Percentiles rank a stretch among this genome's conserved stretches.
Evolutionary conservation across 2,797 vertebrate species (phyloP).

Genomic region (Acestrorhynchus altus): DNA sequence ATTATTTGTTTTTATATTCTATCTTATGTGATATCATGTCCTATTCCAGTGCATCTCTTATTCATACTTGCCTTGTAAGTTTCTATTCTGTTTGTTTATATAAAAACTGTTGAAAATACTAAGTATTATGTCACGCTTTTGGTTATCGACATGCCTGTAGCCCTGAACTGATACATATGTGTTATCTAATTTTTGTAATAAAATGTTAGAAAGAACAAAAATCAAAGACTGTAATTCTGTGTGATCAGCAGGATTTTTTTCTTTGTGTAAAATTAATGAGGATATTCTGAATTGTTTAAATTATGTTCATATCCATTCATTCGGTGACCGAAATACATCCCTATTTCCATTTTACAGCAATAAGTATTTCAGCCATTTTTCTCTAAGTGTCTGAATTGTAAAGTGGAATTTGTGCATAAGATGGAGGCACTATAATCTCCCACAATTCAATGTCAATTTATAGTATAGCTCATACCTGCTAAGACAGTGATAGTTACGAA

Average conservation of each 20-base stretch:
- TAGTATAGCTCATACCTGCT: no score
- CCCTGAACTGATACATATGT: constrained; percentile 35
- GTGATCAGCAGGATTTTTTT: not conserved
- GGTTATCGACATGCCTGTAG: constrained; percentile 44
- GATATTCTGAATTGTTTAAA: no score
- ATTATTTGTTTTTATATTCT: constrained; percentile 31
- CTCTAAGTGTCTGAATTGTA: no score
- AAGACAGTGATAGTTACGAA: no score
- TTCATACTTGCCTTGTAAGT: constrained; percentile 27
- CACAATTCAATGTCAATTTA: no score
- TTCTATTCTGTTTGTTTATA: constrained; percentile 39
- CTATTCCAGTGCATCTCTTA: constrained; percentile 35
- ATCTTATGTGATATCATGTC: constrained; percentile 36
- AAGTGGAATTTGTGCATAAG: no score
- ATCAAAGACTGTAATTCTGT: not conserved
- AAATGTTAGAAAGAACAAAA: constrained; percentile 14
- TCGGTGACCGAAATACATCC: no score
- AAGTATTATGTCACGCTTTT: constrained; percentile 28
- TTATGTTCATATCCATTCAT: no score
- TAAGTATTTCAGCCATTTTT: no score
- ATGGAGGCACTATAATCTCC: no score
- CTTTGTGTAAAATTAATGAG: not conserved
- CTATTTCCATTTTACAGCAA: no score
- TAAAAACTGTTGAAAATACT: constrained; percentile 33
- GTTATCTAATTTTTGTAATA: constrained; percentile 55